Conservation (phyloP, 2,113 vertebrate species). For the Nibea coibor region DNA sequence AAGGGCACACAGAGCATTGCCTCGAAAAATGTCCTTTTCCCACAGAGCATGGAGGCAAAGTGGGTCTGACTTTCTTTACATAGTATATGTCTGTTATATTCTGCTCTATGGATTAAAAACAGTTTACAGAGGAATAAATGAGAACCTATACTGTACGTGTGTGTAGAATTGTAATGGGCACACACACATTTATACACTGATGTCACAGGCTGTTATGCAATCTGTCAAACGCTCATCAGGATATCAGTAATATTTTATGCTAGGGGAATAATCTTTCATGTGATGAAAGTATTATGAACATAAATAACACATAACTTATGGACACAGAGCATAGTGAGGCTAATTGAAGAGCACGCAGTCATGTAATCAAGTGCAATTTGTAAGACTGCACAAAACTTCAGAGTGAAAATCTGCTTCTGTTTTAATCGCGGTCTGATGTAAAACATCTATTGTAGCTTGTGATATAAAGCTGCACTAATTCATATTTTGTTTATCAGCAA, state of each 20-base stretch:
- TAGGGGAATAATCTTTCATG: background rate
- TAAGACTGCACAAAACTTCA: too few species aligned
- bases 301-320: too few species aligned
- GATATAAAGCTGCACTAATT: background rate
- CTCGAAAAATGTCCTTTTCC: conserved; percentile 62
- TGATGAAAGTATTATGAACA: background rate
- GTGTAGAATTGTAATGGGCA: too few species aligned
- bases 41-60: conserved; percentile 45
- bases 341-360: too few species aligned
- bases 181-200: too few species aligned
- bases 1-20: conserved; percentile 63
- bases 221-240: too few species aligned
- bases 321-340: too few species aligned
- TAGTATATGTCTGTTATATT: background rate
- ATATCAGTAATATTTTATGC: background rate
- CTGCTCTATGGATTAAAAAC: background rate
- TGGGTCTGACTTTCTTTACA: background rate
- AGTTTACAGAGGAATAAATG: background rate
- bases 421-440: too few species aligned
- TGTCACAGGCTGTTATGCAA: too few species aligned
- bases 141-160: background rate
- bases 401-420: too few species aligned
- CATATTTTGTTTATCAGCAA: background rate
- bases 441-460: background rate
- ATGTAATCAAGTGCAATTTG: too few species aligned